Evolutionary conservation across 2,888 invertebrate species (phyloP).

Genomic region (Drosophila gaucha): DNA sequence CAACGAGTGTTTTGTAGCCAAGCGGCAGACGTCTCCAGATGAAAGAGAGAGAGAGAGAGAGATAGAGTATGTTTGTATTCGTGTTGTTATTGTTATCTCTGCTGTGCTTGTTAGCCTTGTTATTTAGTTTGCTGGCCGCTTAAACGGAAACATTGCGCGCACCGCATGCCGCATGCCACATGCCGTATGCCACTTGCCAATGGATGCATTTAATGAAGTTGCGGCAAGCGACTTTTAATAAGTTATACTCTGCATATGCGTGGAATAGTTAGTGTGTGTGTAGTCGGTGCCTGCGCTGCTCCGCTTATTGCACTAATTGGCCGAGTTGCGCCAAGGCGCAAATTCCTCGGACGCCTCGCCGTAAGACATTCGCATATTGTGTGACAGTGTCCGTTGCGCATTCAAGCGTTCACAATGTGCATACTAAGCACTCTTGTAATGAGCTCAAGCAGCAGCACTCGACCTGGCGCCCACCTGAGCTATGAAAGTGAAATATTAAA

Average conservation of each 20-base stretch:
- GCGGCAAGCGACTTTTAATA: conserved; percentile 17
- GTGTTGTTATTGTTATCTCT: conserved; percentile 2
- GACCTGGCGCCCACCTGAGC: no score
- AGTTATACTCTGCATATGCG: conserved; percentile 7
- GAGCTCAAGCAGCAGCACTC: no score
- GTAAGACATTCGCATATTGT: not conserved
- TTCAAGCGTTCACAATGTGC: not conserved
- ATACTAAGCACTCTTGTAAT: not conserved
- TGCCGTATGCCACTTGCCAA: conserved; percentile 15
- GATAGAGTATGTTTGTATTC: conserved; percentile 1
- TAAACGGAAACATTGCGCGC: conserved; percentile 49
- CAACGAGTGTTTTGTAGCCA: conserved; percentile 13
- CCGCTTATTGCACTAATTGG: not conserved
- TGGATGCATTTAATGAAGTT: conserved; percentile 11
- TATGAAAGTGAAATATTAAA: no score
- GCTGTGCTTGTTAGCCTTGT: conserved; percentile 6
- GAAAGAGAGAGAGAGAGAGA: not conserved
- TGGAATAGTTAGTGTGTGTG: not conserved
- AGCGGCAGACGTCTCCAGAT: conserved; percentile 13
- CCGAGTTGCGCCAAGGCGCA: not conserved
- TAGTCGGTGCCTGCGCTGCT: not conserved
- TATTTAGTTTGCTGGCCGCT: conserved; percentile 49
- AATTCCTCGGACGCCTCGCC: no score
- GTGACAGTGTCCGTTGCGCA: not conserved
- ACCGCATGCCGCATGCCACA: conserved; percentile 20